These are phyloP conservation scores for Salvelinus fontinalis DNA, from an alignment of 2,113 vertebrate species.

Conservation along the genomic window DNA sequence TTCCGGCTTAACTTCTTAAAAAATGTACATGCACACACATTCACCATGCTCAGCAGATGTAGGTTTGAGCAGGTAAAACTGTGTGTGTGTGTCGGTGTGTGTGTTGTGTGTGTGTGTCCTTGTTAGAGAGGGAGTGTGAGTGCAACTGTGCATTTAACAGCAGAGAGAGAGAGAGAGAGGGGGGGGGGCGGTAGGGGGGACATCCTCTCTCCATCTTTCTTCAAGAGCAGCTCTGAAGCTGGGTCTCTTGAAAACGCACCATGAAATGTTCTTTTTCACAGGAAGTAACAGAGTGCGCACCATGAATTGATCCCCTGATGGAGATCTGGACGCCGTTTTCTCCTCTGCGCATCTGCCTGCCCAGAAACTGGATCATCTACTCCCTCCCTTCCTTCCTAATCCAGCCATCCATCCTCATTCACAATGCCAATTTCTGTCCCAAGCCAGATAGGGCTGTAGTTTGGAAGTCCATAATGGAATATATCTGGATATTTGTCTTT, in stretches of 20 bases:
- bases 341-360: conserved; percentile 70
- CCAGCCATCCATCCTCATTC: conserved; percentile 66
- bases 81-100: conserved; percentile 34
- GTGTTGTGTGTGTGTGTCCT: neutral
- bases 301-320: conserved; percentile 72
- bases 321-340: conserved; percentile 73
- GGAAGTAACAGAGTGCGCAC: conserved; percentile 67
- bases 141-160: neutral
- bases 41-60: conserved; percentile 69
- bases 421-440: conserved; percentile 49
- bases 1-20: conserved; percentile 73
- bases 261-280: conserved; percentile 76
- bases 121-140: neutral
- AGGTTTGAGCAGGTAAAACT: conserved; percentile 55
- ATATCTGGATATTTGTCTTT: conserved; percentile 66
- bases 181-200: neutral
- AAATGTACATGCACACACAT: conserved; percentile 71
- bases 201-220: conserved; percentile 18
- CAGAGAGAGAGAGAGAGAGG: conserved; percentile 12
- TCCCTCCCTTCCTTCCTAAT: conserved; percentile 67
- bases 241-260: conserved; percentile 57
- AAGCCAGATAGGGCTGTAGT: conserved; percentile 44
- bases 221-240: conserved; percentile 30
- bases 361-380: conserved; percentile 77
- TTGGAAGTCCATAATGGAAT: conserved; percentile 57